Evolutionary conservation across 2,797 vertebrate species (phyloP).

Genomic region (Parotocinclus haroldoi): DNA sequence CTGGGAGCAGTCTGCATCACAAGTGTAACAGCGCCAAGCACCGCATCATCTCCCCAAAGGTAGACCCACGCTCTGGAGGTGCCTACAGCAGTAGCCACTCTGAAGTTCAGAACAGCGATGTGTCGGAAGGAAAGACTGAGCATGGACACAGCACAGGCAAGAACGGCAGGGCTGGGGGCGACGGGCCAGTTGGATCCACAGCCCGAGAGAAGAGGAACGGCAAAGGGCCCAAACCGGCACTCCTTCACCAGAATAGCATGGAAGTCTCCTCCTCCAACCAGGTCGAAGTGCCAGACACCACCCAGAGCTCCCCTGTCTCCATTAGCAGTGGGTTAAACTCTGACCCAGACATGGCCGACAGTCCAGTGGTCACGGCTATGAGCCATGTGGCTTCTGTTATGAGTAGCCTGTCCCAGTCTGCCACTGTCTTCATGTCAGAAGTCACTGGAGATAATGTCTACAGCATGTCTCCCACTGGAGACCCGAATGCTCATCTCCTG

Average conservation of each 20-base stretch:
- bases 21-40: constrained; percentile 99
- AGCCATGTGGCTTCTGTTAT: constrained; percentile 88
- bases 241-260: constrained; percentile 96
- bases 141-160: constrained; percentile 71
- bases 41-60: constrained; percentile 98
- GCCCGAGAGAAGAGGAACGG: constrained; percentile 89
- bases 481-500: constrained; percentile 88
- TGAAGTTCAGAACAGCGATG: constrained; percentile 98
- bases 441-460: constrained; percentile 94
- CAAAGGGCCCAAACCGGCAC: constrained; percentile 87
- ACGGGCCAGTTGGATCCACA: constrained; percentile 33
- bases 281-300: constrained; percentile 97
- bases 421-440: constrained; percentile 95
- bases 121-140: constrained; percentile 95
- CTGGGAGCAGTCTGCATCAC: constrained; percentile 96
- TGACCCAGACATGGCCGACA: constrained; percentile 90
- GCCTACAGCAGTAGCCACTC: constrained; percentile 81
- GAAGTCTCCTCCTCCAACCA: constrained; percentile 97
- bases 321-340: constrained; percentile 90
- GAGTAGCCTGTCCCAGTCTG: constrained; percentile 88
- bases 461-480: constrained; percentile 84
- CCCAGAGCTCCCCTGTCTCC: constrained; percentile 95
- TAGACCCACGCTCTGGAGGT: constrained; percentile 82
- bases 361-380: constrained; percentile 83
- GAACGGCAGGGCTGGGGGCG: constrained; percentile 65